A percentile compares a stretch with the other conserved stretches of the same genome.
Evolutionary conservation across 1,140 invertebrate genomes (phyloP).

Genomic region (Drosophila asahinai): DNA sequence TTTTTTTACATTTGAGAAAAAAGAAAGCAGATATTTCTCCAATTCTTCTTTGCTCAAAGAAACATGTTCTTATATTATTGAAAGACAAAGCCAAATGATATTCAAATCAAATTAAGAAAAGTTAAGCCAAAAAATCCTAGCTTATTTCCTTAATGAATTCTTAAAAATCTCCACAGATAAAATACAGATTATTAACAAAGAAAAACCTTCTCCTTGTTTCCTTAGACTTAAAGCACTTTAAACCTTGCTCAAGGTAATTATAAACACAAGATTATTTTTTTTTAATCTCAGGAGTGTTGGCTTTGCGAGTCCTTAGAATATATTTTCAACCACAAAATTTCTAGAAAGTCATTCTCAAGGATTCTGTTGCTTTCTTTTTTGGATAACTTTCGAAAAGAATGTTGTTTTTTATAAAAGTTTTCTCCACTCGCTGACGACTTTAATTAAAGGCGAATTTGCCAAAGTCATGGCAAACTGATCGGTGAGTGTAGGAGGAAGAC

Average conservation of each 20-base stretch:
- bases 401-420: slow-evolving; percentile 17
- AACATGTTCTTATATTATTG: too few species aligned
- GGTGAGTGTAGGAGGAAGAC: slow-evolving; percentile 12
- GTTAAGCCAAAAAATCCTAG: not conserved
- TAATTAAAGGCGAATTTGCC: slow-evolving; percentile 36
- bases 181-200: too few species aligned
- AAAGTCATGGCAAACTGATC: slow-evolving; percentile 25
- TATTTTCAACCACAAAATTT: not conserved
- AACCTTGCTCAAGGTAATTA: not conserved
- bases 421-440: slow-evolving; percentile 16
- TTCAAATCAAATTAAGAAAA: not conserved
- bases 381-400: slow-evolving; percentile 2
- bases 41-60: too few species aligned
- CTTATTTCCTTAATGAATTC: not conserved
- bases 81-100: not conserved
- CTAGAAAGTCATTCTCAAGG: slow-evolving; percentile 8
- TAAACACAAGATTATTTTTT: slow-evolving; percentile 5
- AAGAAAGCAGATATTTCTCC: too few species aligned
- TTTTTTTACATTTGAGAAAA: too few species aligned
- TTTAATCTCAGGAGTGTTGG: not conserved
- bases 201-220: not conserved
- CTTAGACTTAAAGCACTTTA: not conserved
- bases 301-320: not conserved
- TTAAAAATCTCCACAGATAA: too few species aligned
- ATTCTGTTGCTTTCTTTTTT: not conserved